Evolutionary conservation across 2,888 invertebrate species (phyloP), one percentile per base, ranked within the genome.

Genomic region (Drosophila imparisetae): DNA sequence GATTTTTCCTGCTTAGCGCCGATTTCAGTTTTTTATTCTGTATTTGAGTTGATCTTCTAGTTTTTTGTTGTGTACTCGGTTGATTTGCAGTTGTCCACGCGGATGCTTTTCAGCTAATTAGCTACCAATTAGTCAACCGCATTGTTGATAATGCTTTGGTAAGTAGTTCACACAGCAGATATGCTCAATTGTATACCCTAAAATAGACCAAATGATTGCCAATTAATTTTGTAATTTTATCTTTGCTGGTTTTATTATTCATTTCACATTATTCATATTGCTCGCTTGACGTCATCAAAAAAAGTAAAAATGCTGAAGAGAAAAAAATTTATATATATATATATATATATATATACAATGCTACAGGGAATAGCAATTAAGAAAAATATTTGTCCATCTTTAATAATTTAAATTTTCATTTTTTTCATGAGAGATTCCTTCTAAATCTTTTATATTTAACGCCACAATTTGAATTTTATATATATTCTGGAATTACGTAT

Each of bases 121-220:
- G 71, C 70, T 68, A 34, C 42, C 66, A 86, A 86, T 86, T 83
- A 86, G 86, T 27, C 68, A 55, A 34, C 34, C 50, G 58, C 48
- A 52, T 36, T 66, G 63, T 54, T 27, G 66, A 67, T 49, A 57
- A 57, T 48, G 45, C 15, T 24, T 45, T 45, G n/a, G 68, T 36
- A 38, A 27, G 34, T 48, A 52, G 61, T 50, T n/a, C 21, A 29
- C 13, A 13, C 6, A 45, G 32, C 29, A 34, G 32, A 53, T 66
- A 42, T 30, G 36, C 59, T 60, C 66, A 42, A 18, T 27, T 49
- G 10, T 49, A 27, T 27, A 27, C 27, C 18, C 49, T 49, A 34
- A 62, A 6, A 55, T 30, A 30, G 11, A 38, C 5, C 64, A 57
- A 24, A 36, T 63, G 49, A 21, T 30, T 30, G 27, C 8, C 21